Conservation (phyloP, 2,888 invertebrate genomes). For the Papilio gigon region DNA sequence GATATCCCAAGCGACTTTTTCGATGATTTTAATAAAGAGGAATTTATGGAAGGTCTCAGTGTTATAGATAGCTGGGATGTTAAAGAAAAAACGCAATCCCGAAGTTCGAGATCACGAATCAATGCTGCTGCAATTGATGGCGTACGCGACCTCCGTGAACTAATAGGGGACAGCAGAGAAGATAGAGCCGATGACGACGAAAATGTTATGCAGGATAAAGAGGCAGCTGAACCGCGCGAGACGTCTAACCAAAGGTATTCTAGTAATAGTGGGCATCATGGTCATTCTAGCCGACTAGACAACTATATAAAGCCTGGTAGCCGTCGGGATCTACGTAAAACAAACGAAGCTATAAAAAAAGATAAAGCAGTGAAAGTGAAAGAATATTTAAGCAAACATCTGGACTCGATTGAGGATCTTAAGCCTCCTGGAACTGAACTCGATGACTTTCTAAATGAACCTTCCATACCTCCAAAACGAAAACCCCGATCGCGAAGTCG, state of each 20-base stretch:
- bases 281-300: constrained; percentile 55
- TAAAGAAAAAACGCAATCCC: constrained; percentile 49
- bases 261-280: constrained; percentile 43
- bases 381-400: constrained; percentile 69
- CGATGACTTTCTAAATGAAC: constrained; percentile 66
- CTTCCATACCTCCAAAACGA: constrained; percentile 46
- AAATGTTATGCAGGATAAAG: constrained; percentile 27
- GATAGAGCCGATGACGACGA: constrained; percentile 46
- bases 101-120: constrained; percentile 48
- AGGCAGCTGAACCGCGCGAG: constrained; percentile 41
- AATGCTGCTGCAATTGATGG: constrained; percentile 55
- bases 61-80: constrained; percentile 77
- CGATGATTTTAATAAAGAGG: constrained; percentile 74
- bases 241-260: constrained; percentile 30
- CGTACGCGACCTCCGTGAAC: constrained; percentile 64
- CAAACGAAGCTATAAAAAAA: constrained; percentile 71
- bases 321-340: constrained; percentile 73
- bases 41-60: constrained; percentile 76
- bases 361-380: constrained; percentile 77
- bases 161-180: constrained; percentile 50
- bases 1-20: constrained; percentile 78
- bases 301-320: constrained; percentile 72
- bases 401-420: constrained; percentile 67
- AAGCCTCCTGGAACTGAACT: constrained; percentile 76
- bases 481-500: constrained; percentile 42